These are phyloP conservation scores for Leucoptera coffeella DNA, from an alignment of 2,888 invertebrate genomes.

Conservation along the genomic window DNA sequence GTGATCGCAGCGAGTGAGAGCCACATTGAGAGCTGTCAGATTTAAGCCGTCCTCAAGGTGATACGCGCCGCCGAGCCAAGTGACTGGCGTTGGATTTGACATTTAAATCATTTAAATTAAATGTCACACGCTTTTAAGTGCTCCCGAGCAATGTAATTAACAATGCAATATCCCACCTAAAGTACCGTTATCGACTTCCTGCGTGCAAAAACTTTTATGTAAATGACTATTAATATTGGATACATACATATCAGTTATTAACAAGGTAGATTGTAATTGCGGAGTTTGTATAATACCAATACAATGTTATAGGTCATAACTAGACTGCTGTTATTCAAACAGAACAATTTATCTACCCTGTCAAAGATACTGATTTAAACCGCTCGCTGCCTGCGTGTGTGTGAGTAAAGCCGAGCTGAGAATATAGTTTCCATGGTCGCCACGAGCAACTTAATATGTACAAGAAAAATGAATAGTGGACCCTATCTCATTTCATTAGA, in stretches of 20 bases:
- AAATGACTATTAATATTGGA: no score
- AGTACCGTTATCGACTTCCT: conserved; percentile 16
- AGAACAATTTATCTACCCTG: conserved; percentile 19
- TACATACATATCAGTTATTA: no score
- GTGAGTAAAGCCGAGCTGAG: conserved; percentile 8
- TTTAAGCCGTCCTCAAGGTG: conserved; percentile 49
- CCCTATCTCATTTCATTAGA: no score
- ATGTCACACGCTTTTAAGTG: conserved; percentile 51
- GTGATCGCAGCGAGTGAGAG: conserved; percentile 36
- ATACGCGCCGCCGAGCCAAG: conserved; percentile 44
- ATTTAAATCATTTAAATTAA: no score
- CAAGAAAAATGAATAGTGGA: no score
- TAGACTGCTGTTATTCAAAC: no score
- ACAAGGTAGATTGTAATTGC: no score
- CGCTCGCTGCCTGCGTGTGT: conserved; percentile 11
- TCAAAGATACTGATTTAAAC: conserved; percentile 19
- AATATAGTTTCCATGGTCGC: conserved; percentile 5
- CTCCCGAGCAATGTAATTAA: conserved; percentile 42
- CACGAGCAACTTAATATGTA: no score
- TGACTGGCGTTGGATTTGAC: conserved; percentile 45
- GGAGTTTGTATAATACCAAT: no score
- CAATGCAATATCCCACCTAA: conserved; percentile 39
- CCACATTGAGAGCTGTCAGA: conserved; percentile 50
- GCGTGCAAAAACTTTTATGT: no score
- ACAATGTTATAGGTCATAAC: no score